Percentiles rank a stretch among this genome's conserved stretches.
These are phyloP conservation scores for Halcyon smyrnensis DNA, from an alignment of 2,797 vertebrate species.

Conservation along the genomic window DNA sequence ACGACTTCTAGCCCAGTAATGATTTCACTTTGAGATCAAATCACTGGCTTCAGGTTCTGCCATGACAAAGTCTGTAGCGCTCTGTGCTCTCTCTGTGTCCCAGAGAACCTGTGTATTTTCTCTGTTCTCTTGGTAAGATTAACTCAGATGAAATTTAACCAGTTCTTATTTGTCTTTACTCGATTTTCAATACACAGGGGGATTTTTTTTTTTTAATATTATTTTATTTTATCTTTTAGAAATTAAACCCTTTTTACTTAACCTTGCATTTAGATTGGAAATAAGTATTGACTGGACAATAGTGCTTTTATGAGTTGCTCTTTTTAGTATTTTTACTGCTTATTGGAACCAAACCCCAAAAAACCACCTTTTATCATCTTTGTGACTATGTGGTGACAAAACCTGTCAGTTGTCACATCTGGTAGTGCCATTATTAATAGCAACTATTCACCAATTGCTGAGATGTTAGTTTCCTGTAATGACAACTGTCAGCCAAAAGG, in stretches of 20 bases:
- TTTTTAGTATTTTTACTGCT: not conserved
- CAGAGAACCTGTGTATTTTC: not conserved
- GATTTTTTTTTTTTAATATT: not conserved
- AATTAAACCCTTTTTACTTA: not conserved
- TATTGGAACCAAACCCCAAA: not conserved
- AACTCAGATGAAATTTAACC: not conserved
- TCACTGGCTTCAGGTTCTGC: not conserved
- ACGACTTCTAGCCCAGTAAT: not conserved
- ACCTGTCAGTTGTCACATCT: not conserved
- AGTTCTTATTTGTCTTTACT: not conserved
- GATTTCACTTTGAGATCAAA: not conserved
- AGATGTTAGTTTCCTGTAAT: not conserved
- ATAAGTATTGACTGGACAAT: not conserved
- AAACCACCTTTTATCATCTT: not conserved
- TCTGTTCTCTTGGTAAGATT: not conserved
- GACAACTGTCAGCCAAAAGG: not conserved
- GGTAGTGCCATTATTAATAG: not conserved
- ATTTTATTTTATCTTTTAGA: not conserved
- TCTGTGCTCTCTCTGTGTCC: not conserved
- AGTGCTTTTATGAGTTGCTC: not conserved
- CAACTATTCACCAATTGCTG: not conserved
- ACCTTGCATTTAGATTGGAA: not conserved
- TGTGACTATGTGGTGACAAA: not conserved
- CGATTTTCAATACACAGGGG: not conserved
- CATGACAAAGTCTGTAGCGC: accelerated